Evolutionary conservation across 2,113 vertebrate species (phyloP).

Genomic region (Desmodus rotundus): DNA sequence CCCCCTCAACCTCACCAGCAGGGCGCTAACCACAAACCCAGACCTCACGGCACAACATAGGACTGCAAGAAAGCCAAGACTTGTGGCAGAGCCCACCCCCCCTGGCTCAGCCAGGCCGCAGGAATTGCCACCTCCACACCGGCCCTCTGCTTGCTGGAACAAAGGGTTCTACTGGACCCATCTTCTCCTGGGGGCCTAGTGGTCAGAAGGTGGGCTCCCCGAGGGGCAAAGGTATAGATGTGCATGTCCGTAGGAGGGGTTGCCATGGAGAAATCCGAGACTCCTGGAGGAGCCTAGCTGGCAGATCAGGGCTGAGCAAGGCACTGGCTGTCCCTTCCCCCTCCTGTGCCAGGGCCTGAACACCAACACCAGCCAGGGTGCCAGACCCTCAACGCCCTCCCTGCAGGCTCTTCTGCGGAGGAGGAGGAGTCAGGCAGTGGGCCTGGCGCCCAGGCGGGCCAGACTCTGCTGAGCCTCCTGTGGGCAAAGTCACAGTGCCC

Average conservation of each 20-base stretch:
- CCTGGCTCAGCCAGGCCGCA: too few relatives aligned
- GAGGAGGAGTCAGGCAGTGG: not conserved
- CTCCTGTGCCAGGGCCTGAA: not conserved
- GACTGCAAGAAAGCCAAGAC: not conserved
- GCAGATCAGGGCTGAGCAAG: not conserved
- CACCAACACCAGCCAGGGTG: not conserved
- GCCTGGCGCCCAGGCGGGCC: not conserved
- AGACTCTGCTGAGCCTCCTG: not conserved
- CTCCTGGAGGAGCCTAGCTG: not conserved
- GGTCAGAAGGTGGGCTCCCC: not conserved
- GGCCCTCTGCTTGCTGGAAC: not conserved
- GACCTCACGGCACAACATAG: fast-evolving
- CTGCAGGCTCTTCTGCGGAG: not conserved
- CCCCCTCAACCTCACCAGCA: not conserved
- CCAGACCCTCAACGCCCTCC: not conserved
- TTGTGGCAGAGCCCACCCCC: not conserved
- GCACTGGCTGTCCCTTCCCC: not conserved
- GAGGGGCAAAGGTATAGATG: not conserved
- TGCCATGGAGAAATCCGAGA: not conserved
- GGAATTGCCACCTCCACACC: not conserved
- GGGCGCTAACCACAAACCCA: not conserved
- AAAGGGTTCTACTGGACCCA: not conserved
- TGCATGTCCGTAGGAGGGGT: not conserved
- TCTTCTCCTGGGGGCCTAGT: not conserved
- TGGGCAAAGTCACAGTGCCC: slow-evolving; percentile 64